Evolutionary conservation across 2,888 invertebrate genomes (phyloP), one percentile per base, ranked within the genome.

Genomic region (Hololepta plana): DNA sequence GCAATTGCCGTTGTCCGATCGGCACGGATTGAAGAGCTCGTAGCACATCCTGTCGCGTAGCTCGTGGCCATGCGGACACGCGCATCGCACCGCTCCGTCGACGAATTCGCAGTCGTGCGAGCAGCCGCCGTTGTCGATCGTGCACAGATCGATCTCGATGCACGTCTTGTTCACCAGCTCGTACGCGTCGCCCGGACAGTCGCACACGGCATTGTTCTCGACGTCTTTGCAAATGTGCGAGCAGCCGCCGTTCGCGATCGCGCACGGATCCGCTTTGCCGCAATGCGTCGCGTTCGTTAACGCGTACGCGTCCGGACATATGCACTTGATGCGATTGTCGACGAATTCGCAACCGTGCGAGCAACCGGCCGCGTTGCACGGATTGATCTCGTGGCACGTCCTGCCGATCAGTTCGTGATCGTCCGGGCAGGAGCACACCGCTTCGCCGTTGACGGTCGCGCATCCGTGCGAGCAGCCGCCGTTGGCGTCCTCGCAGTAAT

Each of bases 231-330:
- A 74, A 9, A 55, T 48, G 31, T 72, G 69, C 4, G 63, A 60
- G 43, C 73, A 74, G 23, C 64, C 66, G 2, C 66, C 67, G 34
- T 70, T 69, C 22, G 58, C 55, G 1, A 45, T 38, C 4, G 49
- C 43, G 35, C 73, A 74, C 15, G 65, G 66, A 40, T 68, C 59
- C 6, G 62, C 49, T 39, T 55, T 55, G n/a, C 34, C 39, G 32
- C 58, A 59, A 6, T 21, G 9, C 23, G 38, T 39, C 10, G 43
- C 47, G 15, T 47, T 51, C 20, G 46, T 44, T 3, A 63, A 40
- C 25, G 57, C 51, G 30, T 55, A 54, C 2, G 61, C 63, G 10
- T 47, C 38, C 0, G 62, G 58, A 41, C 71, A 71, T 1, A 55
- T 45, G 39, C 71, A 72, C 19, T 50, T 50, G 27, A 59, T 58